phyloP scores from a whole-genome alignment of 2,888 invertebrate species.

The Athalia rosae region DNA sequence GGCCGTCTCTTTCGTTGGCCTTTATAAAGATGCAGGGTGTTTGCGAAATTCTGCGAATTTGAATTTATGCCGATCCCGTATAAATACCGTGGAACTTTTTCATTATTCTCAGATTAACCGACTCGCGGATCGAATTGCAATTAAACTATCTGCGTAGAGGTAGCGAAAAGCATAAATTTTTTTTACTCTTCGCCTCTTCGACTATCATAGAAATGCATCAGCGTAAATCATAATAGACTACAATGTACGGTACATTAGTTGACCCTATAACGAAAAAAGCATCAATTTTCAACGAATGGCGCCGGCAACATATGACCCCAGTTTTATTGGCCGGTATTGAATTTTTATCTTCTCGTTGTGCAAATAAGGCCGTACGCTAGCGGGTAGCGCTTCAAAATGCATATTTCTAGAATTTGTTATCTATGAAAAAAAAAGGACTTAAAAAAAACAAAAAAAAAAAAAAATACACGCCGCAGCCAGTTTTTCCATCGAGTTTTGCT shows the following conservation, averaged over 20 bases:
- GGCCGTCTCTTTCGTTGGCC: neutral
- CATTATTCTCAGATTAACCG: neutral
- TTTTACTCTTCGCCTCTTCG: too few species aligned
- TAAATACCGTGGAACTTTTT: neutral
- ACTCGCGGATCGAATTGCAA: neutral
- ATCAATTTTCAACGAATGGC: conserved; percentile 38
- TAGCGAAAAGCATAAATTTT: neutral
- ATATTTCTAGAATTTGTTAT: conserved; percentile 54
- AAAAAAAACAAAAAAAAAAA: too few species aligned
- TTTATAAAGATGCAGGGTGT: conserved; percentile 20
- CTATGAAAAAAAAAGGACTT: neutral
- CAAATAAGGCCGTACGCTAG: conserved; percentile 59
- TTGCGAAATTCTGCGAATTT: conserved; percentile 3
- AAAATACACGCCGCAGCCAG: too few species aligned
- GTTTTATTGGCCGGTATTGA: conserved; percentile 66
- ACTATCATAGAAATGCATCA: neutral
- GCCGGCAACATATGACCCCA: conserved; percentile 49
- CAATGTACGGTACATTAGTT: conserved; percentile 43
- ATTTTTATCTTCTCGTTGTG: conserved; percentile 69
- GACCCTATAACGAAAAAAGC: conserved; percentile 42
- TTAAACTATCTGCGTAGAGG: neutral
- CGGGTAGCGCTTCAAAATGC: conserved; percentile 63
- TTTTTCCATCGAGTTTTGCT: too few species aligned
- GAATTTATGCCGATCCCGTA: neutral
- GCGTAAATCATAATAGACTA: conserved; percentile 44